These are phyloP conservation scores for Hirtodrosophila cameraria DNA, from an alignment of 2,888 invertebrate genomes.

Conservation along the genomic window DNA sequence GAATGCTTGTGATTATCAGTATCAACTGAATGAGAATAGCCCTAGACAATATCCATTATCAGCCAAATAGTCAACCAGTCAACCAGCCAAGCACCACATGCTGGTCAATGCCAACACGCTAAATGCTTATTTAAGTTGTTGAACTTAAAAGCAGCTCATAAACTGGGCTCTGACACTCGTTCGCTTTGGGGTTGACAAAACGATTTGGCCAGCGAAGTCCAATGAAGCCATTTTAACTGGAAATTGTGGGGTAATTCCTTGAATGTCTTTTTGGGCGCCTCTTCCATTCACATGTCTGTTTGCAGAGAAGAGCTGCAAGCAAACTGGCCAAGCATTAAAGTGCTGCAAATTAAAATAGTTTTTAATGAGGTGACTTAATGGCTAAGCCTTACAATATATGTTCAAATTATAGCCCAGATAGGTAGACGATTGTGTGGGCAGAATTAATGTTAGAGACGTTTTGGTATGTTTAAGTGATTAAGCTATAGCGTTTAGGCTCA, in stretches of 20 bases:
- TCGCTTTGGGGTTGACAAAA: constrained; percentile 21
- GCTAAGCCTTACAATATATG: neutral
- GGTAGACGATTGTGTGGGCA: no score
- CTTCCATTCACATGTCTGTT: constrained; percentile 1
- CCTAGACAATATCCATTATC: constrained; percentile 52
- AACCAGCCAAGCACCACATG: no score
- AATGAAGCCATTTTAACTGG: constrained; percentile 51
- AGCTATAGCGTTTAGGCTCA: no score
- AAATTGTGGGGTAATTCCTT: constrained; percentile 20
- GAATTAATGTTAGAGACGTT: no score
- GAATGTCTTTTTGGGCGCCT: constrained; percentile 15
- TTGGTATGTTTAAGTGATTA: no score
- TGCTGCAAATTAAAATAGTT: neutral
- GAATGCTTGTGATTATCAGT: constrained; percentile 60
- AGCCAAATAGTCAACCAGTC: constrained; percentile 14
- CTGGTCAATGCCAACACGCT: constrained; percentile 48
- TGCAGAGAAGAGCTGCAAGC: neutral
- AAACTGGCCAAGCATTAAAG: constrained; percentile 1
- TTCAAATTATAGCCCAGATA: neutral
- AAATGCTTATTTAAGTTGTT: constrained; percentile 65
- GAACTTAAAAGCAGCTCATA: constrained; percentile 73
- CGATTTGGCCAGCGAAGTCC: constrained; percentile 16
- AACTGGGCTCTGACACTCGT: constrained; percentile 47
- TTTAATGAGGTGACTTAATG: neutral
- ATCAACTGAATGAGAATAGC: constrained; percentile 14